phyloP scores from a whole-genome alignment of 2,888 invertebrate genomes.

The Noctua janthe region DNA sequence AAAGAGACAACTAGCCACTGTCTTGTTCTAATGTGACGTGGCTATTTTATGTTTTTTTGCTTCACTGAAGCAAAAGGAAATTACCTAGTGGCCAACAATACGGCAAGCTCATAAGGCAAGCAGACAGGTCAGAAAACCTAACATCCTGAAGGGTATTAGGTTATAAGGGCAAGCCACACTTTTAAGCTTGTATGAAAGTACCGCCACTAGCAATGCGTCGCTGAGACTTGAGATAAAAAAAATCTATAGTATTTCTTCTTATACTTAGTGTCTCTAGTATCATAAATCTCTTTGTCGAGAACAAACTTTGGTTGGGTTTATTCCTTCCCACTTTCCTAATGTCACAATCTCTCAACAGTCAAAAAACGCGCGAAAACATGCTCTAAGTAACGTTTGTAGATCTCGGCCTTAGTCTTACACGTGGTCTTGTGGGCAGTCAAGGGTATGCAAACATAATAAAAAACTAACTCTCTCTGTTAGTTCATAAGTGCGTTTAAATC shows the following conservation, averaged over 20 bases:
- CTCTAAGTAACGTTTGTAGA: neutral
- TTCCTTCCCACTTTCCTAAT: neutral
- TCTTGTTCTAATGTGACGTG: neutral
- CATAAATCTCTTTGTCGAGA: neutral
- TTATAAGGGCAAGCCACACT: neutral
- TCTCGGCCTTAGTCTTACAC: neutral
- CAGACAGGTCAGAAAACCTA: too few species aligned
- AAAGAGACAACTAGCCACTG: neutral
- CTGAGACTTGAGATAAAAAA: too few species aligned
- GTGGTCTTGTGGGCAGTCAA: conserved; percentile 18
- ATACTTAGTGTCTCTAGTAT: neutral
- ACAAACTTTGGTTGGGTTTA: too few species aligned
- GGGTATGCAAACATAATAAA: neutral
- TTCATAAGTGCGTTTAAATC: neutral
- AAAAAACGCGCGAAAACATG: neutral
- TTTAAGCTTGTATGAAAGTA: neutral
- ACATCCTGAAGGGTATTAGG: too few species aligned
- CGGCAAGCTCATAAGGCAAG: too few species aligned
- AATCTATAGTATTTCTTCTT: neutral
- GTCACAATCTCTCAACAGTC: neutral
- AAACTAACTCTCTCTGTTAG: neutral
- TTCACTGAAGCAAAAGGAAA: too few species aligned
- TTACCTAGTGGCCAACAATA: too few species aligned
- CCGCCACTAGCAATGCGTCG: neutral
- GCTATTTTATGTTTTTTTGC: too few species aligned